A percentile compares a stretch with the other conserved stretches of the same genome.
phyloP scores from a whole-genome alignment of 1,140 invertebrate species.

The Lasioglossum albipes region DNA sequence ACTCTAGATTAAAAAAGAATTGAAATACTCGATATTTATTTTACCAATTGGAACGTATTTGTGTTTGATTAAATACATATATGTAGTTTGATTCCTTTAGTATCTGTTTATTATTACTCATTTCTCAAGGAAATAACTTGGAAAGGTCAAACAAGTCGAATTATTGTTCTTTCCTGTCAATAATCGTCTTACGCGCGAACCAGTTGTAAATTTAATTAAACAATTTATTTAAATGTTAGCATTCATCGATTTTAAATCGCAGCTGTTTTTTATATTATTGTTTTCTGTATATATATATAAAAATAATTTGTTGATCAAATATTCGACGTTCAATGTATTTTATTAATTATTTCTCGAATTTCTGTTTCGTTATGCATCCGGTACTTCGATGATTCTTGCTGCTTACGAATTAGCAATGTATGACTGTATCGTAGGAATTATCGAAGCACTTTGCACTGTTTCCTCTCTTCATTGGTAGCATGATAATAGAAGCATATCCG shows the following conservation, averaged over 20 bases:
- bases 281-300: slow-evolving; percentile 21
- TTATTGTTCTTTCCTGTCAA: neutral
- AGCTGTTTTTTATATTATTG: slow-evolving; percentile 6
- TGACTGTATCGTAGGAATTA: neutral
- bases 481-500: slow-evolving; percentile 59
- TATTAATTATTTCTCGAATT: neutral
- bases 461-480: slow-evolving; percentile 34
- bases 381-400: neutral
- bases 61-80: neutral
- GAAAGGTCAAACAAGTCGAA: slow-evolving; percentile 18
- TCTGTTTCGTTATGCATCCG: neutral
- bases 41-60: neutral
- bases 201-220: slow-evolving; percentile 17
- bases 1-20: neutral
- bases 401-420: neutral
- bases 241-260: slow-evolving; percentile 14
- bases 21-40: slow-evolving; percentile 26
- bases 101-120: neutral
- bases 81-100: slow-evolving; percentile 11
- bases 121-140: neutral
- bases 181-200: neutral
- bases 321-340: neutral
- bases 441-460: slow-evolving; percentile 8
- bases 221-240: slow-evolving; percentile 32
- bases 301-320: slow-evolving; percentile 33